phyloP scores from a whole-genome alignment of 2,888 invertebrate genomes.

The Papilio gigon region DNA sequence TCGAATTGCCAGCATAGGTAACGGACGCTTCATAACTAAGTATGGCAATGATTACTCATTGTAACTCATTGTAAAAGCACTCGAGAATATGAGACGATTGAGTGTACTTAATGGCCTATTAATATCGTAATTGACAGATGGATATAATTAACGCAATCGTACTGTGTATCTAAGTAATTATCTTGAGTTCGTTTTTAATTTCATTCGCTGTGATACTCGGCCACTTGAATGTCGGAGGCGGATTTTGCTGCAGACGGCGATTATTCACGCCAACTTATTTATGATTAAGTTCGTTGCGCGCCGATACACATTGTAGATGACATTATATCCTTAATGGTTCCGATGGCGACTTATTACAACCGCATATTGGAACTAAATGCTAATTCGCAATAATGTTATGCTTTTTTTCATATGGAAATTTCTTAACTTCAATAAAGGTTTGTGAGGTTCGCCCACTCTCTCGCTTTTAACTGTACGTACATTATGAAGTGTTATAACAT shows the following conservation, averaged over 20 bases:
- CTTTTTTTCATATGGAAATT: background rate
- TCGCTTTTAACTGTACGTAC: no score
- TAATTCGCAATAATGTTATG: background rate
- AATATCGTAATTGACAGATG: conserved; percentile 35
- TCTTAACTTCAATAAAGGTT: background rate
- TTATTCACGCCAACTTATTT: conserved; percentile 73
- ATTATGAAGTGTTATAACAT: no score
- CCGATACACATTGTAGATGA: conserved; percentile 20
- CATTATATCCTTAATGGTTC: conserved; percentile 33
- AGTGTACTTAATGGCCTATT: conserved; percentile 39
- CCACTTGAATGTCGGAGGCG: conserved; percentile 55
- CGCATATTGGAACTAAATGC: conserved; percentile 1
- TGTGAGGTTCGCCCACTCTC: no score
- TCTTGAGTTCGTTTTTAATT: conserved; percentile 45
- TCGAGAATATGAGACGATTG: conserved; percentile 10
- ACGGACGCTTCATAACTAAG: conserved; percentile 25
- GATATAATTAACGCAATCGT: conserved; percentile 38
- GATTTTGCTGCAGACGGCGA: conserved; percentile 62
- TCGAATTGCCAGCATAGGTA: conserved; percentile 28
- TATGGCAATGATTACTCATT: conserved; percentile 36
- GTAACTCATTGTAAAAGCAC: conserved; percentile 24
- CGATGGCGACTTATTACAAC: background rate
- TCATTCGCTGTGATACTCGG: conserved; percentile 31
- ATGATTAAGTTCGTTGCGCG: conserved; percentile 50
- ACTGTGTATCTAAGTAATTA: conserved; percentile 46